These are phyloP conservation scores for Catagonus wagneri DNA, from an alignment of 2,113 vertebrate species.

Conservation along the genomic window DNA sequence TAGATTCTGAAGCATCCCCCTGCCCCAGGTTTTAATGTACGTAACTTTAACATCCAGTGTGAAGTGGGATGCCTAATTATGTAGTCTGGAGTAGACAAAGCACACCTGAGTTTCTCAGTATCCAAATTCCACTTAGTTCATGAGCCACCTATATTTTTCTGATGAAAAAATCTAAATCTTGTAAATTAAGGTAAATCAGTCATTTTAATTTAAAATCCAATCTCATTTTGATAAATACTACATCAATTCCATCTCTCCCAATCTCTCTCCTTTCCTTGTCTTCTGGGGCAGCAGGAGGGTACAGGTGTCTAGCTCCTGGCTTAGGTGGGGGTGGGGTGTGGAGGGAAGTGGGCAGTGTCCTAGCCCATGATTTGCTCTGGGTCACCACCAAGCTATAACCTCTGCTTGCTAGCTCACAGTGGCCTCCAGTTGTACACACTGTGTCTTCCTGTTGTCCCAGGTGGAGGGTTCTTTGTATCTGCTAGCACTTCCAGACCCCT, in stretches of 20 bases:
- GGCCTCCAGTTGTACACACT: accelerated
- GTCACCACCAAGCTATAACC: not conserved
- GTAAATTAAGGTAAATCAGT: not conserved
- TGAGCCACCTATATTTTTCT: not conserved
- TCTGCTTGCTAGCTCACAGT: not conserved
- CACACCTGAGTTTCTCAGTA: not conserved
- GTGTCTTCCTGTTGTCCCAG: not conserved
- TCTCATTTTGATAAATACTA: not conserved
- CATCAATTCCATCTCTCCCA: not conserved
- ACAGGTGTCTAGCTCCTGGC: not conserved
- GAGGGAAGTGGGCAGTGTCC: accelerated
- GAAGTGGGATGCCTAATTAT: not conserved
- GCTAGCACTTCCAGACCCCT: not conserved
- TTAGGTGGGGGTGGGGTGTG: accelerated
- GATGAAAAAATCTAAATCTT: not conserved
- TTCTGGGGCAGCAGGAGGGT: not conserved
- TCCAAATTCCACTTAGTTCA: not conserved
- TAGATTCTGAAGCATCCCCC: not conserved
- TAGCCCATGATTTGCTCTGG: not conserved
- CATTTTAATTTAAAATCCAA: not conserved
- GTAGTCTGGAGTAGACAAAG: not conserved
- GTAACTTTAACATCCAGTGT: not conserved
- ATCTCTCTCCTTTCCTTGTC: not conserved
- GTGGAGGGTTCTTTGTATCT: not conserved
- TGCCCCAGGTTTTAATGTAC: not conserved